These are phyloP conservation scores for Erebia ligea DNA, from an alignment of 2,888 invertebrate genomes.

Conservation along the genomic window DNA sequence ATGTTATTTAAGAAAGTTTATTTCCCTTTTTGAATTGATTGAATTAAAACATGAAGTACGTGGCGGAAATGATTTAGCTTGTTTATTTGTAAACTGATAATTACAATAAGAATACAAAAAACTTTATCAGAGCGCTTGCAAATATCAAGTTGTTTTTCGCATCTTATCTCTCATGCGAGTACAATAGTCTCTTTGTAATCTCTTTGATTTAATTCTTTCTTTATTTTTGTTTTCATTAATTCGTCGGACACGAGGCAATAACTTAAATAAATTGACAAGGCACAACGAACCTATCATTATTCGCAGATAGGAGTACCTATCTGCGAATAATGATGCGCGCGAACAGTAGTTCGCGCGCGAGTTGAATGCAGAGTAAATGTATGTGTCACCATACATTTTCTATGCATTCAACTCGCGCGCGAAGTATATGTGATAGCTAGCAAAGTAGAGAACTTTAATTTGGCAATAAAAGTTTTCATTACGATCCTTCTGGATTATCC, in stretches of 20 bases:
- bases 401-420: no score
- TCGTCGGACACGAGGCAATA: background rate
- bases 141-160: constrained; percentile 11
- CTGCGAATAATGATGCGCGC: no score
- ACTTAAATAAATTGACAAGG: background rate
- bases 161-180: constrained; percentile 3
- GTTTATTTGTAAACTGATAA: constrained; percentile 8
- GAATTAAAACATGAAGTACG: background rate
- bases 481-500: background rate
- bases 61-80: constrained; percentile 14
- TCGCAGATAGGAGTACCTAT: no score
- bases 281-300: background rate
- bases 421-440: background rate
- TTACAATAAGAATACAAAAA: constrained; percentile 13
- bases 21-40: background rate
- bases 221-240: background rate
- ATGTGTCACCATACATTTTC: no score
- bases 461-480: background rate
- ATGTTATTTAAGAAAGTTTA: no score
- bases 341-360: no score
- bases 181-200: constrained; percentile 9
- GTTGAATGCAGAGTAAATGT: no score
- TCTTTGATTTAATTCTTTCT: constrained; percentile 8
- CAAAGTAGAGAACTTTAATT: background rate
- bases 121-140: constrained; percentile 3